phyloP scores from a whole-genome alignment of 2,888 invertebrate species.

The Coenonympha glycerion region DNA sequence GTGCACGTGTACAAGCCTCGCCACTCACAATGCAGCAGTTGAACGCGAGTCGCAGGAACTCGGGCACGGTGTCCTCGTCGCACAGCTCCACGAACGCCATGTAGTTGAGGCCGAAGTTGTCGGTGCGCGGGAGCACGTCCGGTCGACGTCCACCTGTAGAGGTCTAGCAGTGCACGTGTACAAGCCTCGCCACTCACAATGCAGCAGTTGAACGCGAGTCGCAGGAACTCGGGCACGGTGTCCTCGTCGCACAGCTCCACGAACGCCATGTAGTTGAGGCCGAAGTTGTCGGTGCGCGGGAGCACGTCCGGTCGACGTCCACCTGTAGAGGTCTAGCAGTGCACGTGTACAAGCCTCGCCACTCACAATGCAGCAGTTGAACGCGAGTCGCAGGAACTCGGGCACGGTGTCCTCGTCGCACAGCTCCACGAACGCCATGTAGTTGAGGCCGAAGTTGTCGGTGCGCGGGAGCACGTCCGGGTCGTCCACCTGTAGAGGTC shows the following conservation, averaged over 20 bases:
- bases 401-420: constrained; percentile 86
- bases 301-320: constrained; percentile 94
- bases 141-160: constrained; percentile 87
- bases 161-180: neutral
- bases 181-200: constrained; percentile 85
- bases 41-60: constrained; percentile 91
- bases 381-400: too few relatives aligned
- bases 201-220: constrained; percentile 94
- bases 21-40: constrained; percentile 89
- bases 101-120: constrained; percentile 97
- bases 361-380: too few relatives aligned
- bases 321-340: constrained; percentile 62
- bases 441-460: constrained; percentile 97
- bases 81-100: constrained; percentile 94
- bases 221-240: constrained; percentile 88
- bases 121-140: constrained; percentile 92
- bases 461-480: constrained; percentile 93
- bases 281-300: constrained; percentile 96
- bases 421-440: constrained; percentile 93
- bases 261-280: constrained; percentile 96
- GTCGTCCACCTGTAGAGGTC: too few relatives aligned
- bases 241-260: constrained; percentile 89
- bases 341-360: too few relatives aligned
- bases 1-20: too few relatives aligned
- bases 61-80: constrained; percentile 86